phyloP scores from a whole-genome alignment of 2,797 vertebrate genomes.

The Corythornis leucogaster region DNA sequence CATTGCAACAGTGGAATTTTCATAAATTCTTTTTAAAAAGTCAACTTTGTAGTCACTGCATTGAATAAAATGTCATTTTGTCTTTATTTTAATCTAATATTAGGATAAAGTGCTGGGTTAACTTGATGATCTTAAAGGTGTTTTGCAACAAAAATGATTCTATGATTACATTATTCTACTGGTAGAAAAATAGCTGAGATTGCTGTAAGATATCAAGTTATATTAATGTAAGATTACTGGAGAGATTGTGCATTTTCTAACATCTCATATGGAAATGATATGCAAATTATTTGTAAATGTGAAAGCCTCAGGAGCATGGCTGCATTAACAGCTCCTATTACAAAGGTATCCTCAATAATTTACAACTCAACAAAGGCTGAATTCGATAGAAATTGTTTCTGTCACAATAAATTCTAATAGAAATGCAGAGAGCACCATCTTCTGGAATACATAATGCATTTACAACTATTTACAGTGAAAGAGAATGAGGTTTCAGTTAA shows the following conservation, averaged over 20 bases:
- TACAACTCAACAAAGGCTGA: constrained; percentile 55
- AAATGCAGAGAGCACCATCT: constrained; percentile 82
- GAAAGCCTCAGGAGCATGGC: constrained; percentile 71
- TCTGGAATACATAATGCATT: constrained; percentile 60
- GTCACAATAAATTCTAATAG: neutral
- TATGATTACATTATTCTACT: neutral
- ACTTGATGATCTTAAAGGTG: neutral
- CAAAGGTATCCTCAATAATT: constrained; percentile 75
- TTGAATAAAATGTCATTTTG: constrained; percentile 55
- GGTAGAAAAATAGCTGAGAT: constrained; percentile 66
- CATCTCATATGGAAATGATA: constrained; percentile 74
- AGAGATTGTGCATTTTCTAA: constrained; percentile 69
- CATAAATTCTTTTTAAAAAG: neutral
- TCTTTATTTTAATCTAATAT: constrained; percentile 37
- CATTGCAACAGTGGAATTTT: neutral
- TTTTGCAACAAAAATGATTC: neutral
- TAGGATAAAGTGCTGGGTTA: neutral
- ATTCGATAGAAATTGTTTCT: constrained; percentile 44
- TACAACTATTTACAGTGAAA: neutral
- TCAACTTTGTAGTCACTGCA: neutral
- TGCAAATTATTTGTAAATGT: constrained; percentile 81
- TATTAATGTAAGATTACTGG: constrained; percentile 71
- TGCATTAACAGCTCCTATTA: constrained; percentile 71
- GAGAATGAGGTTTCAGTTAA: neutral
- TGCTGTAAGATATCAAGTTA: constrained; percentile 62